Conservation (phyloP, 2,888 invertebrate species). For the Torymus texanus region DNA sequence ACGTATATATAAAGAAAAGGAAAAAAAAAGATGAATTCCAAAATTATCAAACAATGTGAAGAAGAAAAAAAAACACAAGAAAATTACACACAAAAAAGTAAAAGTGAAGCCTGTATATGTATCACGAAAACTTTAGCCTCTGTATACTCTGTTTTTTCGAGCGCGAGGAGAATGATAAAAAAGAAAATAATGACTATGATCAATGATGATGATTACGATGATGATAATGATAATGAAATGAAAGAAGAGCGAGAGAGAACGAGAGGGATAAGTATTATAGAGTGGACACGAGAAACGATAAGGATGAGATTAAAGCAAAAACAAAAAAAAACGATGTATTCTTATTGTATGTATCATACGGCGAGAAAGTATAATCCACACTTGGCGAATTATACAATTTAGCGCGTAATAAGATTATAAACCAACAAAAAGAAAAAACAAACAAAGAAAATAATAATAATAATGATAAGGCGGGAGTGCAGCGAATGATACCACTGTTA, state of each 20-base stretch:
- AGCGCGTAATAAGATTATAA: slow-evolving; percentile 57
- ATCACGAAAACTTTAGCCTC: slow-evolving; percentile 36
- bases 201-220: not conserved
- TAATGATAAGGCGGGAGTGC: slow-evolving; percentile 25
- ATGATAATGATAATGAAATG: not conserved
- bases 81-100: slow-evolving; percentile 37
- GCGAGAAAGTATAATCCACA: slow-evolving; percentile 45
- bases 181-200: not conserved
- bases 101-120: slow-evolving; percentile 53
- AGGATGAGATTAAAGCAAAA: slow-evolving; percentile 49
- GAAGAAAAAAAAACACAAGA: slow-evolving; percentile 19
- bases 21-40: slow-evolving; percentile 9
- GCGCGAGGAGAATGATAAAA: slow-evolving; percentile 36
- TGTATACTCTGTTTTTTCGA: slow-evolving; percentile 49
- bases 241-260: slow-evolving; percentile 8
- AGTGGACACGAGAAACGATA: slow-evolving; percentile 20
- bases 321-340: slow-evolving; percentile 52
- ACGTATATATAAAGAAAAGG: slow-evolving; percentile 39
- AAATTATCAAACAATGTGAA: not conserved
- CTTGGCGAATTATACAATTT: slow-evolving; percentile 48
- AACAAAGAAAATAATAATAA: slow-evolving; percentile 38
- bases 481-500: slow-evolving; percentile 62
- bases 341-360: slow-evolving; percentile 59
- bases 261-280: slow-evolving; percentile 9
- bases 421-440: slow-evolving; percentile 51